Base-by-base conservation (phyloP, 1,140 invertebrate species). In the Manduca sexta region DNA sequence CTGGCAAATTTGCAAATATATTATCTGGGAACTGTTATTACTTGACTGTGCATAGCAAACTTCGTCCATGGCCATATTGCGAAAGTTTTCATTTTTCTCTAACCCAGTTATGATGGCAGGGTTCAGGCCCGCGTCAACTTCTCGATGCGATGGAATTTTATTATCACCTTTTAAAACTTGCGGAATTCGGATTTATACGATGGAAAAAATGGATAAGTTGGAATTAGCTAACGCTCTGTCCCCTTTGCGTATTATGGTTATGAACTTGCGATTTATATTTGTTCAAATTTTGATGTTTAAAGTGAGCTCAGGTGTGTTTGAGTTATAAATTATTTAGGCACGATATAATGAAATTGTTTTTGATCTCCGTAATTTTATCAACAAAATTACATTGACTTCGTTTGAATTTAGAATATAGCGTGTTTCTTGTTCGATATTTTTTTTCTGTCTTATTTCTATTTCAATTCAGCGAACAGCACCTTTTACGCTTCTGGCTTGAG, bases 31-130 rank as follows among this genome's bases (percentile, higher is more conserved):
- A 46, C 35, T 54, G 55, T 61, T 69, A 58, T 69, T 63, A 61
- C 54, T 54, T 45, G 68, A 64, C 66, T 63, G 60, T 64, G 66
- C 58, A 66, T 60, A 57, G 43, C 34, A 54, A 68, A 67, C 58
- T 59, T 60, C 13, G 52, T 41, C 46, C 42, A 41, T 49, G 41
- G 56, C 51, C 66, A 64, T 74, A 74, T 74, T 74, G 60, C 56
- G 46, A 65, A 74, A 74, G 65, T 74, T 74, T 69, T 61, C 63
- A 69, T 69, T 71, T 74, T 71, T 71, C 63, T 65, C 59, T 62
- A 74, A 71, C 71, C 65, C 56, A 70, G 73, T 76, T 73, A 73
- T 52, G 59, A 65, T 57, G 60, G 60, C 58, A 63, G 45, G 51
- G 50, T 48, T 58, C 46, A 42, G 39, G 41, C 40, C 55, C 42